Conservation (phyloP, 1,140 invertebrate genomes). For the Periplaneta americana region DNA sequence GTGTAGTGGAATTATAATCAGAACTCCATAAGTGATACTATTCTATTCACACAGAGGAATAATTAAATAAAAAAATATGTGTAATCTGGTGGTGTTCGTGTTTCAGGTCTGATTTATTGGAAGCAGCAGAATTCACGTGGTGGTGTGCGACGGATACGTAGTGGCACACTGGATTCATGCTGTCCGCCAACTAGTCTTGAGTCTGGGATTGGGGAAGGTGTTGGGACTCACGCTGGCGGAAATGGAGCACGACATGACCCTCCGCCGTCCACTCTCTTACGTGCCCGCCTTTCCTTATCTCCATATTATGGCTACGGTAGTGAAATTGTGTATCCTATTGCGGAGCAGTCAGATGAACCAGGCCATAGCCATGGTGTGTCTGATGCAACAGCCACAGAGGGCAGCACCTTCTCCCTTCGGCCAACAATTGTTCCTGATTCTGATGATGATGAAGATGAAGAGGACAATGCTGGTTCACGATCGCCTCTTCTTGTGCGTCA, state of each 20-base stretch:
- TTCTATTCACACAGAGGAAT: too few species aligned
- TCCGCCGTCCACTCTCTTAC: not conserved
- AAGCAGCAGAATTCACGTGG: slow-evolving; percentile 19
- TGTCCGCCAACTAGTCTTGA: slow-evolving; percentile 44
- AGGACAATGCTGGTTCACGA: slow-evolving; percentile 28
- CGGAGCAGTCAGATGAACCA: slow-evolving; percentile 72
- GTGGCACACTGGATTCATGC: slow-evolving; percentile 57
- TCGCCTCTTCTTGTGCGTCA: slow-evolving; percentile 33
- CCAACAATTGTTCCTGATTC: slow-evolving; percentile 15
- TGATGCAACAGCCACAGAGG: not conserved
- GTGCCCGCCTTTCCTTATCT: not conserved
- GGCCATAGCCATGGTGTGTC: not conserved
- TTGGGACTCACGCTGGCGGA: not conserved
- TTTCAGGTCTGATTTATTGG: slow-evolving; percentile 22
- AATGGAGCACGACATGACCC: not conserved
- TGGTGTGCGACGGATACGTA: slow-evolving; percentile 54
- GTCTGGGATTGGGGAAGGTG: slow-evolving; percentile 31
- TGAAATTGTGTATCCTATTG: slow-evolving; percentile 77
- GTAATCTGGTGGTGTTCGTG: too few species aligned
- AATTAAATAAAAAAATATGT: too few species aligned
- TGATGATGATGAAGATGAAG: slow-evolving; percentile 26
- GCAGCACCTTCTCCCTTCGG: not conserved
- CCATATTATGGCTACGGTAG: slow-evolving; percentile 40
- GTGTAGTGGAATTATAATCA: too few species aligned
- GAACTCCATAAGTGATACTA: too few species aligned